Evolutionary conservation across 2,888 invertebrate species (phyloP).

Genomic region (Eilema depressum): DNA sequence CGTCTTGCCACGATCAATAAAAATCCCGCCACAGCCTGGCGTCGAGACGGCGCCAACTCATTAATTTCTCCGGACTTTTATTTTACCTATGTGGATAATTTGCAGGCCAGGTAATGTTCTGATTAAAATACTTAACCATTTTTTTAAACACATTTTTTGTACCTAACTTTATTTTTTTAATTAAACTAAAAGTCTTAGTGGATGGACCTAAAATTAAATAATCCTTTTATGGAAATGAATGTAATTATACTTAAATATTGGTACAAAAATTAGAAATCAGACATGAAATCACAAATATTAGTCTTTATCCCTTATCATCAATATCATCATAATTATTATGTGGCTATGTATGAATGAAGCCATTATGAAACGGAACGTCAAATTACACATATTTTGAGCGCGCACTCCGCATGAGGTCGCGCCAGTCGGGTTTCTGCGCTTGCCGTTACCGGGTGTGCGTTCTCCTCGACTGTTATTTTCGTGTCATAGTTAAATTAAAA

Average conservation of each 20-base stretch:
- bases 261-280: background rate
- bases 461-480: slow-evolving; percentile 72
- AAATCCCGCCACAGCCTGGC: slow-evolving; percentile 57
- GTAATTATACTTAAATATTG: background rate
- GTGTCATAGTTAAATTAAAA: slow-evolving; percentile 72
- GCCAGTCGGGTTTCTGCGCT: slow-evolving; percentile 85
- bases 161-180: background rate
- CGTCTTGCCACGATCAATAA: slow-evolving; percentile 68
- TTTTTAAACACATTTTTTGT: background rate
- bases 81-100: slow-evolving; percentile 23
- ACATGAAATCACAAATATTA: background rate
- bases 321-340: background rate
- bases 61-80: slow-evolving; percentile 41
- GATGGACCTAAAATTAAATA: too few species aligned
- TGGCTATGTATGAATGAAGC: slow-evolving; percentile 55
- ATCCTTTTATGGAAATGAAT: too few species aligned
- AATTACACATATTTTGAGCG: slow-evolving; percentile 66
- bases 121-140: background rate
- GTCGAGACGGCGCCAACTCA: slow-evolving; percentile 62
- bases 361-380: slow-evolving; percentile 62
- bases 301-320: background rate
- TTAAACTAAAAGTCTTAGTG: background rate
- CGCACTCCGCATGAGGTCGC: slow-evolving; percentile 68
- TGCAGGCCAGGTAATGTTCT: background rate
- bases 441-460: slow-evolving; percentile 73